phyloP scores from a whole-genome alignment of 2,797 vertebrate genomes.

The Catostomus latipinnis region DNA sequence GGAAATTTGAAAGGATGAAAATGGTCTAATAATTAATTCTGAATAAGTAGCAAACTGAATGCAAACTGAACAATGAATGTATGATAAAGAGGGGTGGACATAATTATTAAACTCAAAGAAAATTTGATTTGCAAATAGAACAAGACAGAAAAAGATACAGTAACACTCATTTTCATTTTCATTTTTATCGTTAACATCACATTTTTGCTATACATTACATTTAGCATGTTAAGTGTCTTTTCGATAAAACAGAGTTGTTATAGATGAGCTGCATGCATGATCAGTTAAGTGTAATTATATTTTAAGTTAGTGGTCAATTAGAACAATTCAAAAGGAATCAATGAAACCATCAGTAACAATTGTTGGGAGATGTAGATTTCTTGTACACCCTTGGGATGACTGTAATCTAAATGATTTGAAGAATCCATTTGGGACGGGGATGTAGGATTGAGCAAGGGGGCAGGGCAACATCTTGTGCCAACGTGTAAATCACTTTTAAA shows the following conservation, averaged over 20 bases:
- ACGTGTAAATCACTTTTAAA: no score
- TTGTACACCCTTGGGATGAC: background rate
- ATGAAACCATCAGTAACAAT: background rate
- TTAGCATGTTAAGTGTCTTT: background rate
- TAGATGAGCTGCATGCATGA: background rate
- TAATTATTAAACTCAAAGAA: constrained; percentile 1
- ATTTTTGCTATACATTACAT: background rate
- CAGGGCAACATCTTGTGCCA: no score
- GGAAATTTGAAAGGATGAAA: background rate
- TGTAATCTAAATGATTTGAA: no score
- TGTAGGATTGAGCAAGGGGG: no score
- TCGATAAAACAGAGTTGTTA: background rate
- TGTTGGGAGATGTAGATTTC: background rate
- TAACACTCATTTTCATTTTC: background rate
- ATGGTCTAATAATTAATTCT: background rate
- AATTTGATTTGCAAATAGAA: background rate
- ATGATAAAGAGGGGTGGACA: background rate
- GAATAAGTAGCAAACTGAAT: background rate
- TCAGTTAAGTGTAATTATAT: background rate
- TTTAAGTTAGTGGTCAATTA: constrained; percentile 1
- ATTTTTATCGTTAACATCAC: no score
- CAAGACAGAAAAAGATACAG: background rate
- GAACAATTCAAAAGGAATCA: background rate
- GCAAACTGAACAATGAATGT: constrained; percentile 6
- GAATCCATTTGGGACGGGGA: no score